These are phyloP conservation scores for Carpatolechia fugitivella DNA, from an alignment of 2,888 invertebrate species.

Conservation along the genomic window DNA sequence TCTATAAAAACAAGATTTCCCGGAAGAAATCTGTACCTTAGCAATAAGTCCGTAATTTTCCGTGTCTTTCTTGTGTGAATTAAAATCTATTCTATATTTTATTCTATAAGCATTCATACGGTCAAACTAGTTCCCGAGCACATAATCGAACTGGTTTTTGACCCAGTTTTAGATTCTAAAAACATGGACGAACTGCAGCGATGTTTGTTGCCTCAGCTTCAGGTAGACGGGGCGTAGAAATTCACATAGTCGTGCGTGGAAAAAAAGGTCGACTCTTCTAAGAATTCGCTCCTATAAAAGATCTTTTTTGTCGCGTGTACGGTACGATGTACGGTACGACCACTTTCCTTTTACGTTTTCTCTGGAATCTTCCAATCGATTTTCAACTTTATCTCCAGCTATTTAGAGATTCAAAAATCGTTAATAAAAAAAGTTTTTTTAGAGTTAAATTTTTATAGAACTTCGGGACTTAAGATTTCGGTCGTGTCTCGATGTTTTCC, in stretches of 20 bases:
- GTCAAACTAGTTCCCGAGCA: too few species aligned
- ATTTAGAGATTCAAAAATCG: background rate
- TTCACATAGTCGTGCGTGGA: conserved; percentile 35
- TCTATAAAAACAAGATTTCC: too few species aligned
- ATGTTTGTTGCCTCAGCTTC: conserved; percentile 24
- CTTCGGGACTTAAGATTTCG: background rate
- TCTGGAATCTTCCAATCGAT: background rate
- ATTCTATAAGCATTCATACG: too few species aligned
- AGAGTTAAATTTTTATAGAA: conserved; percentile 1
- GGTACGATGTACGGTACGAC: conserved; percentile 18
- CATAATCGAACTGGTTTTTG: too few species aligned
- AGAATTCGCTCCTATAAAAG: conserved; percentile 45
- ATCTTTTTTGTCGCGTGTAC: conserved; percentile 31
- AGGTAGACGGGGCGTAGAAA: conserved; percentile 46
- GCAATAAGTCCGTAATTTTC: too few species aligned
- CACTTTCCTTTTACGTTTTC: conserved; percentile 27
- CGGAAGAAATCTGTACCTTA: too few species aligned
- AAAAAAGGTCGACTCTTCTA: conserved; percentile 55
- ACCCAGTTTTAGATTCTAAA: background rate
- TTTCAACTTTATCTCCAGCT: background rate
- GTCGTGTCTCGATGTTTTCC: conserved; percentile 8
- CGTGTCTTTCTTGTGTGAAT: too few species aligned
- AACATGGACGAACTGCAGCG: background rate
- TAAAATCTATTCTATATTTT: too few species aligned
- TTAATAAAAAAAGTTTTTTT: conserved; percentile 1